These are phyloP conservation scores for Pentamera pediparva DNA, from an alignment of 53 echinoderm and acorn worm species.

Conservation along the genomic window DNA sequence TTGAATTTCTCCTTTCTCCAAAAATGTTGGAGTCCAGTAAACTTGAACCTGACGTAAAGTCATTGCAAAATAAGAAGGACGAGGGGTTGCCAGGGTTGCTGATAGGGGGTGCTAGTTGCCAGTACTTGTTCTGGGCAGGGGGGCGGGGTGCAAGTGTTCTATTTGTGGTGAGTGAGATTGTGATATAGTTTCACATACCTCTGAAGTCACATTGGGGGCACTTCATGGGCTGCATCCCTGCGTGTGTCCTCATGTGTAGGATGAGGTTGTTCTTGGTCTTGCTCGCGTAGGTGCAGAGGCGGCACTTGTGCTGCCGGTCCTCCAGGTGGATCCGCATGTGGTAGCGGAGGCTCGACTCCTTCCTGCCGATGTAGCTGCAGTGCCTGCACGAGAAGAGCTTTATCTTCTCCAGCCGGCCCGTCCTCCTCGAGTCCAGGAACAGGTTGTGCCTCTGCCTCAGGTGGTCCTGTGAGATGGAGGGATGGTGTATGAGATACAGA, in stretches of 20 bases:
- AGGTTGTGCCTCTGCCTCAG: constrained; percentile 82
- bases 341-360: constrained; percentile 77
- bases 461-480: constrained; percentile 79
- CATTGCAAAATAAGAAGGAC: too few relatives aligned
- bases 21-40: too few relatives aligned
- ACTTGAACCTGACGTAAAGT: too few relatives aligned
- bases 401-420: constrained; percentile 42
- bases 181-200: constrained; percentile 70
- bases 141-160: too few relatives aligned
- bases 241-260: constrained; percentile 84
- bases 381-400: constrained; percentile 54
- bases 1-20: too few relatives aligned
- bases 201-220: constrained; percentile 88
- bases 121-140: too few relatives aligned
- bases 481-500: too few relatives aligned
- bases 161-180: too few relatives aligned
- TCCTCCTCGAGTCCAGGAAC: constrained; percentile 42
- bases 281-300: constrained; percentile 80
- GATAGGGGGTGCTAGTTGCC: too few relatives aligned
- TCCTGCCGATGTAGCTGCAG: constrained; percentile 73
- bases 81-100: too few relatives aligned
- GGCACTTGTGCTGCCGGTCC: constrained; percentile 75
- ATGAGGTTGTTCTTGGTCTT: constrained; percentile 95
- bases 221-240: constrained; percentile 75
- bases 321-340: constrained; percentile 92